Evolutionary conservation across 2,888 invertebrate species (phyloP).

Genomic region (Drosophila kuntzei): DNA sequence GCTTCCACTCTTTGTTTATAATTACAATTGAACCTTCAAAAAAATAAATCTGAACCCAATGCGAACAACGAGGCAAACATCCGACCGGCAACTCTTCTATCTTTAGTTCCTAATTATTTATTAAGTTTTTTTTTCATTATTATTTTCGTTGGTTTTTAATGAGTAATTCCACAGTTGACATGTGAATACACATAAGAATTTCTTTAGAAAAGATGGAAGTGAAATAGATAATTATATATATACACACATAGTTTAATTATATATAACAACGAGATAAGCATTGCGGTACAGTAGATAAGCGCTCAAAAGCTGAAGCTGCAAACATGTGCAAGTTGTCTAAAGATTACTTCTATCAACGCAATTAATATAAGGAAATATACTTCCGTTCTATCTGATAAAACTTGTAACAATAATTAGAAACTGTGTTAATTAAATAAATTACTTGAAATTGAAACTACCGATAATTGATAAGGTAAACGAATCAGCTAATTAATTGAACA

Average conservation of each 20-base stretch:
- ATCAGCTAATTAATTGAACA: constrained; percentile 1
- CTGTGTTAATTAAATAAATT: background rate
- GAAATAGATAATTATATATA: constrained; percentile 4
- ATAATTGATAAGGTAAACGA: background rate
- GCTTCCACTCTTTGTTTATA: constrained; percentile 52
- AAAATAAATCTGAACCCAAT: constrained; percentile 31
- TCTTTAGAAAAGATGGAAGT: background rate
- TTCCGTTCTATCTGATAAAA: constrained; percentile 28
- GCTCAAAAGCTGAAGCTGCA: constrained; percentile 11
- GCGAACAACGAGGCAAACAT: background rate
- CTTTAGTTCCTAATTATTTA: constrained; percentile 22
- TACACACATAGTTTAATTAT: background rate
- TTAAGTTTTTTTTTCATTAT: constrained; percentile 16
- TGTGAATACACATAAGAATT: constrained; percentile 9
- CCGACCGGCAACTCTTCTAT: constrained; percentile 14
- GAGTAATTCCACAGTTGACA: constrained; percentile 32
- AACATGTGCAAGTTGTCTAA: background rate
- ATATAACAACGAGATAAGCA: constrained; percentile 36
- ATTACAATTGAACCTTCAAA: constrained; percentile 57
- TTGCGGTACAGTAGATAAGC: constrained; percentile 31
- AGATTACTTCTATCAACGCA: constrained; percentile 2
- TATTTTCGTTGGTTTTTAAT: constrained; percentile 14
- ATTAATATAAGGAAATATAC: background rate
- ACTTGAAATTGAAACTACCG: background rate
- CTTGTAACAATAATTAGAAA: background rate